A percentile compares a stretch with the other conserved stretches of the same genome.
phyloP scores from a whole-genome alignment of 2,888 invertebrate species.

The Plagodis pulveraria region DNA sequence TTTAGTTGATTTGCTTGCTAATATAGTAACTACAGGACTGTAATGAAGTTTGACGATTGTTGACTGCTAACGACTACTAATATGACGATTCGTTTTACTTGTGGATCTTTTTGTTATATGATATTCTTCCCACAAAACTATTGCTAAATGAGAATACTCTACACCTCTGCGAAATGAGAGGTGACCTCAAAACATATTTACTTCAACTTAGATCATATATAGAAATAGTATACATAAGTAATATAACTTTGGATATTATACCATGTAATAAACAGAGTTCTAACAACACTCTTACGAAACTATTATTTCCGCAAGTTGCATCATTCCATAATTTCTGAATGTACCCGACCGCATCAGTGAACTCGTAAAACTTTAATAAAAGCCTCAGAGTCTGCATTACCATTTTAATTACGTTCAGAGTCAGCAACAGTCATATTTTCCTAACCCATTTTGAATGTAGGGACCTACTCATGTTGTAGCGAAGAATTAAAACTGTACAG shows the following conservation, averaged over 20 bases:
- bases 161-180: too few relatives aligned
- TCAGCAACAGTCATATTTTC: constrained; percentile 20
- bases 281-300: constrained; percentile 35
- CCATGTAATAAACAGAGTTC: not conserved
- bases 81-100: too few relatives aligned
- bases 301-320: constrained; percentile 41
- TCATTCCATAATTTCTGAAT: constrained; percentile 35
- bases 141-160: too few relatives aligned
- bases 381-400: constrained; percentile 24
- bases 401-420: constrained; percentile 28
- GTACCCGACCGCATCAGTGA: constrained; percentile 28
- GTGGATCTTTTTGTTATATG: too few relatives aligned
- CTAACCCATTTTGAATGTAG: constrained; percentile 5
- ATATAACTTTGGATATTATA: too few relatives aligned
- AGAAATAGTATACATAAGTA: too few relatives aligned
- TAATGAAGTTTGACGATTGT: too few relatives aligned
- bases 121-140: too few relatives aligned
- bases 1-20: not conserved
- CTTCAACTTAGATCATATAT: too few relatives aligned
- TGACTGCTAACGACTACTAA: too few relatives aligned
- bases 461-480: not conserved
- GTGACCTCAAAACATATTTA: too few relatives aligned
- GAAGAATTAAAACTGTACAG: not conserved
- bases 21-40: too few relatives aligned
- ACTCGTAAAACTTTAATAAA: constrained; percentile 28